phyloP scores from a whole-genome alignment of 2,888 invertebrate species.

The Chrysolina americana region DNA sequence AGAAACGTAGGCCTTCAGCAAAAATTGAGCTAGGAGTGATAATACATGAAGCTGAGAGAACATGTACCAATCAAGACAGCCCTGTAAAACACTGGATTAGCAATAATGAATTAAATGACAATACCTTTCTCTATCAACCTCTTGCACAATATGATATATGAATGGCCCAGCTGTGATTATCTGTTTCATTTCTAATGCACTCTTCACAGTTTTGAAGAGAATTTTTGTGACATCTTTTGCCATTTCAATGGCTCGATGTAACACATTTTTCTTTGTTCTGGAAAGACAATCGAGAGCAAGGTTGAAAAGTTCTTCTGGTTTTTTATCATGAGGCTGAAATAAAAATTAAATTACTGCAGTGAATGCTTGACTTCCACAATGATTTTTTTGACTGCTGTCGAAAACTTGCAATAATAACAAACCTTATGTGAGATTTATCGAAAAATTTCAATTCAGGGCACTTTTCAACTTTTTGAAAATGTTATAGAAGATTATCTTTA shows the following conservation, averaged over 20 bases:
- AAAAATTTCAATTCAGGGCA: too few relatives aligned
- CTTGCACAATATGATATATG: constrained; percentile 87
- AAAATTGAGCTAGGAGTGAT: constrained; percentile 79
- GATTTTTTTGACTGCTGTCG: too few relatives aligned
- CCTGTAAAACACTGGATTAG: constrained; percentile 57
- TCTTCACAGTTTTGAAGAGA: constrained; percentile 84
- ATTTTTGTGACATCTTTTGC: constrained; percentile 80
- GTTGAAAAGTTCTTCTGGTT: constrained; percentile 79
- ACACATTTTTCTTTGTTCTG: constrained; percentile 73
- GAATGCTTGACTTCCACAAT: too few relatives aligned
- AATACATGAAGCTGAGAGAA: constrained; percentile 80
- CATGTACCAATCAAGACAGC: constrained; percentile 71
- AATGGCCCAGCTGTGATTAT: constrained; percentile 92
- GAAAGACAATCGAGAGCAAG: constrained; percentile 80
- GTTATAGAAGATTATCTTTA: too few relatives aligned
- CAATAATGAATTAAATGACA: constrained; percentile 28
- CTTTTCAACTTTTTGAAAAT: too few relatives aligned
- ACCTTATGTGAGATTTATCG: too few relatives aligned
- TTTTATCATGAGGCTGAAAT: constrained; percentile 73
- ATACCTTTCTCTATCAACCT: constrained; percentile 71
- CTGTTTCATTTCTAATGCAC: constrained; percentile 83
- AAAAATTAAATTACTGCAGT: neutral
- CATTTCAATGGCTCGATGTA: constrained; percentile 78
- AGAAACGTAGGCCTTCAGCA: constrained; percentile 80
- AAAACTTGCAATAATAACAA: too few relatives aligned